These are phyloP conservation scores for Whitmania pigra DNA, from an alignment of 1,140 invertebrate species.

Conservation along the genomic window DNA sequence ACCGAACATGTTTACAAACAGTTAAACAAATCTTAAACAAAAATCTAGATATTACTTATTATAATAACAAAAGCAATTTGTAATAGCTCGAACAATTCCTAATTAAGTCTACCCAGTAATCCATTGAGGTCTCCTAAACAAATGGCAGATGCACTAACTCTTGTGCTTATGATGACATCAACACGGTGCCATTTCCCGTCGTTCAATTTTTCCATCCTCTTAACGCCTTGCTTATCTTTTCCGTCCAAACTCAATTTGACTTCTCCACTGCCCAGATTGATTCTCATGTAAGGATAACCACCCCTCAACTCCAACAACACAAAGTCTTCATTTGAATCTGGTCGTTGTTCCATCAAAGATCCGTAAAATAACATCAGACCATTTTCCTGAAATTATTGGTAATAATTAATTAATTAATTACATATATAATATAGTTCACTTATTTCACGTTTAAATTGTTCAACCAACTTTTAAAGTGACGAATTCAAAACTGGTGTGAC, in stretches of 20 bases:
- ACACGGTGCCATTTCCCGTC: conserved; percentile 91
- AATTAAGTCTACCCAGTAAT: too few species aligned
- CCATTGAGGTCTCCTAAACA: too few species aligned
- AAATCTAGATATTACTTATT: too few species aligned
- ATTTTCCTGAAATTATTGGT: conserved; percentile 47
- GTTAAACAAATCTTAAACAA: too few species aligned
- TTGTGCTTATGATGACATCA: conserved; percentile 58
- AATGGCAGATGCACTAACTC: too few species aligned
- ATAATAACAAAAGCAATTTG: too few species aligned
- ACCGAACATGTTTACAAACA: too few species aligned
- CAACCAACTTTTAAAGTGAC: conserved; percentile 58
- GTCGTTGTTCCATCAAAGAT: conserved; percentile 72
- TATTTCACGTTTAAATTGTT: not conserved
- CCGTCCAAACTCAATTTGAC: conserved; percentile 69
- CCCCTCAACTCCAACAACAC: conserved; percentile 80
- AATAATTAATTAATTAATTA: not conserved
- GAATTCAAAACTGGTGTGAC: conserved; percentile 86
- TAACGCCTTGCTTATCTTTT: conserved; percentile 24
- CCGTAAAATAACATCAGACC: conserved; percentile 92
- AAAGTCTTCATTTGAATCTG: conserved; percentile 54
- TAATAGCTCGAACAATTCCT: too few species aligned
- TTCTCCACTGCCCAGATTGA: conserved; percentile 89
- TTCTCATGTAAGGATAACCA: conserved; percentile 72
- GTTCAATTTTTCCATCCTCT: conserved; percentile 65
- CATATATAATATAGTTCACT: not conserved